Base-by-base conservation (phyloP, 2,888 invertebrate genomes). In the Cryptophagus acutangulus region DNA sequence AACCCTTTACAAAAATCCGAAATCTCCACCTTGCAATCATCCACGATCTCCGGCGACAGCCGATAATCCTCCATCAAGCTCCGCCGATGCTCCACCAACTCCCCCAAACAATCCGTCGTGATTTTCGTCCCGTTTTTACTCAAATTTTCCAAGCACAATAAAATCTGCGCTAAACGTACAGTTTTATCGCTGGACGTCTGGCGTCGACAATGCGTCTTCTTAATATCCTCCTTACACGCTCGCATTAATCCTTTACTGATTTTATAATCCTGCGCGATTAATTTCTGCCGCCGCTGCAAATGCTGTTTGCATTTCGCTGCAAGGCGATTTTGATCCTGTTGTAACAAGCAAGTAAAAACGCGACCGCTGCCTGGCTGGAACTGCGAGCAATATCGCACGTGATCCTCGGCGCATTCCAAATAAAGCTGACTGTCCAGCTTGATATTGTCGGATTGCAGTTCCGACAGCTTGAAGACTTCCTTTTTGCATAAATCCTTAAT, bases 31-130 rank as follows among this genome's bases (percentile, higher is more conserved):
- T 87, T 81, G 72, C 97, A 97, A 37, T 82, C 79, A 53, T 83
- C 79, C 46, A 96, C 86, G 45, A 97, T 78, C 70, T 96, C 94
- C 3, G 97, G 97, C 6, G 91, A 92, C 12, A 99, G 74, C 55
- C 88, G 79, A 65, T 87, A 96, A 68, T 97, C 95, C 60, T 90
- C 87, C 85, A 97, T 84, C 10, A 99, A 73, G 71, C 87, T 84
- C 65, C 84, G 83, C 13, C 97, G 78, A 65, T 97, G 93, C 59
- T 91, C 89, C 48, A 82, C 77, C 81, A 99, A 87, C 74, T 97
- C 95, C 13, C 78, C 77, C 37, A 84, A 78, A 63, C 97, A 99
- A 54, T 87, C 86, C 1, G 78, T 71, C 9, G 81, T 77, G 10
- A 92, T 72, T 66, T 81, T 83, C 37, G 79, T 79, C 52, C 79